Evolutionary conservation across 2,113 vertebrate species (phyloP), one percentile per base, ranked within the genome.

Genomic region (Rhegmatorhina hoffmannsi): DNA sequence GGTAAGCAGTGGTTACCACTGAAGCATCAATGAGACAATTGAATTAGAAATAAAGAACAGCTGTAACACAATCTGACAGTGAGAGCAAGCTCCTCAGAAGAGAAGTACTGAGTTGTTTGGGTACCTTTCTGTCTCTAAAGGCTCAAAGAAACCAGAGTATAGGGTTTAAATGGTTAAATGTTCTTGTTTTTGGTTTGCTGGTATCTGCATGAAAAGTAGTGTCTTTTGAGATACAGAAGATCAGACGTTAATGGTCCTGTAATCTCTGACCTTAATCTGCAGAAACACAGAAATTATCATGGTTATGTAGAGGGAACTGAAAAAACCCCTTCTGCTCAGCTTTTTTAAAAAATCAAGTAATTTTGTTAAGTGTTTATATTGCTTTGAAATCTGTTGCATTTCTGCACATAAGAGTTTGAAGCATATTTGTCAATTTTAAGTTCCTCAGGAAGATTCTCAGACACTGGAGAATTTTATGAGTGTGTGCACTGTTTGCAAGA

Each of bases 261-360:
- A 47, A 43, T 64, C 5, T 38, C 11, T 17, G 13, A 40, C 9
- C 12, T 80, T 69, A 31, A 23, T 52, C 7, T 70, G 62, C 53
- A 79, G 53, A 84, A 49, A n/a, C 7, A 17, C 7, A 75, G 33
- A 52, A 84, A 63, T 64, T 34, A 59, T n/a, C 11, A 21, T 50
- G 28, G 5, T 62, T 62, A 26, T 59, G 47, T 11, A 55, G 17
- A 82, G 6, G 10, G 7, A 18, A 55, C 11, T 33, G 14, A 25
- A 79, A 52, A 67, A 29, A 1, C 21, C 1, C 1, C 5, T 1
- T 2, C 11, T 73, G 17, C 7, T 74, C 20, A 64, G 19, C 3
- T 50, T 58, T 90, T 53, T 34, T 40, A 11, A 8, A 62, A 67
- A 81, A 50, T 5, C 0, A 23, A 67, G 7, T 14, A 0, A 55